Base-by-base conservation (phyloP, 1,140 invertebrate species). In the Colletes gigas region DNA sequence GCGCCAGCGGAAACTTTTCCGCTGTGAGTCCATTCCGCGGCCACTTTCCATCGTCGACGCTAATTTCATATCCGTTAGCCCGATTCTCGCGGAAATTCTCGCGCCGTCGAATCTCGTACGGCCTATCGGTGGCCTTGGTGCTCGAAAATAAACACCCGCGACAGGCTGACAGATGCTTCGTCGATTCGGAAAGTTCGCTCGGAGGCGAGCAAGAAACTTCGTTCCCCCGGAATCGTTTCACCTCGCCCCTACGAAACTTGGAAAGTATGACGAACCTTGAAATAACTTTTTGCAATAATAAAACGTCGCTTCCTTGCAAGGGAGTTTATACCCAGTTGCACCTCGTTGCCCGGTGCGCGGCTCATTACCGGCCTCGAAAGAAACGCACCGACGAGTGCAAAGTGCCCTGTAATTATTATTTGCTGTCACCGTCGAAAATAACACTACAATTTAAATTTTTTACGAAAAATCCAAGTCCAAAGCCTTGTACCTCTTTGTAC, bases 181-280 rank as follows among this genome's bases (percentile, higher is more conserved):
- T 78, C 71, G 63, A 80, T 86, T 72, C 70, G 57, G 47, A 55
- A 72, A 79, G 39, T 85, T 78, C 52, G n/a, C 21, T 54, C 69
- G 12, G 59, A 75, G 55, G 9, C 14, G 15, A 12, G 4, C 2
- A 39, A 30, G 67, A 60, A 78, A 86, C 81, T 83, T 67, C 39
- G 69, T 80, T 75, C n/a, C 12, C 55, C 6, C 50, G 47, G 39
- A 80, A 85, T 77, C 84, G 77, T 73, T 86, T 86, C 80, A 86
- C 80, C 69, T 66, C 67, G 52, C 60, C 30, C 55, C 60, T 21
- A 41, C 54, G 52, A 60, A 71, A 30, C 44, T 54, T 12, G 68
- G 62, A 77, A 86, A 86, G 83, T 80, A 86, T 83, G 85, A 85
- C 84, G 81, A 86, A 85, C 81, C 85, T 86, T 86, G 84, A 86